Conservation (phyloP, 2,797 vertebrate species). For the Gallinago stenura region DNA sequence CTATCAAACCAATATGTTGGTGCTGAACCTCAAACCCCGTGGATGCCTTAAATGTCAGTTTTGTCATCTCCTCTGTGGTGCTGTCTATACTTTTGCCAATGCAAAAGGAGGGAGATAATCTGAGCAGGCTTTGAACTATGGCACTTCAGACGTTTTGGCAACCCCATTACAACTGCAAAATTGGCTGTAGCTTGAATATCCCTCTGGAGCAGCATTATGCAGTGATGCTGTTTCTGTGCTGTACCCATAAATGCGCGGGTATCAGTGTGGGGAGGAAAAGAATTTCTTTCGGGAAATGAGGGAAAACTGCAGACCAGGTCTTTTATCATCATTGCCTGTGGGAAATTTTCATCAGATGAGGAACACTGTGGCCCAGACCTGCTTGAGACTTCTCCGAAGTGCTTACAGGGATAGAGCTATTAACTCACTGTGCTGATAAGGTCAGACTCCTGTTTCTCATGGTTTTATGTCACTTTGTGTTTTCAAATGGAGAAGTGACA, state of each 20-base stretch:
- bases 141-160: background rate
- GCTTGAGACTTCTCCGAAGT: background rate
- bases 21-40: background rate
- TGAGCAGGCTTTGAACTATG: background rate
- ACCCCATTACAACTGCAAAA: background rate
- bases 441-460: background rate
- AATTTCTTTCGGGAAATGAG: background rate
- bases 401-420: background rate
- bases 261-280: background rate
- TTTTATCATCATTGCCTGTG: accelerated
- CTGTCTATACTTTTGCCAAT: background rate
- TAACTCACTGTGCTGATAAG: background rate
- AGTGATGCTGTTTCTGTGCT: background rate
- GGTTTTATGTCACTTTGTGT: background rate
- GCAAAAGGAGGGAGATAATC: background rate
- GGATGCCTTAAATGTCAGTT: background rate
- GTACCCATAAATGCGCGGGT: background rate
- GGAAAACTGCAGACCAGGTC: background rate
- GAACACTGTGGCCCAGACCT: background rate
- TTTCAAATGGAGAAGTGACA: background rate
- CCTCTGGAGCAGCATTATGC: background rate
- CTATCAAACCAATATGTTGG: background rate
- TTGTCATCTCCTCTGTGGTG: background rate
- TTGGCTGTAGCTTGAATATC: background rate
- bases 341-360: background rate